A percentile compares a stretch with the other conserved stretches of the same genome.
Conservation (phyloP, 2,888 invertebrate species). For the Ichneumoninae sp. region DNA sequence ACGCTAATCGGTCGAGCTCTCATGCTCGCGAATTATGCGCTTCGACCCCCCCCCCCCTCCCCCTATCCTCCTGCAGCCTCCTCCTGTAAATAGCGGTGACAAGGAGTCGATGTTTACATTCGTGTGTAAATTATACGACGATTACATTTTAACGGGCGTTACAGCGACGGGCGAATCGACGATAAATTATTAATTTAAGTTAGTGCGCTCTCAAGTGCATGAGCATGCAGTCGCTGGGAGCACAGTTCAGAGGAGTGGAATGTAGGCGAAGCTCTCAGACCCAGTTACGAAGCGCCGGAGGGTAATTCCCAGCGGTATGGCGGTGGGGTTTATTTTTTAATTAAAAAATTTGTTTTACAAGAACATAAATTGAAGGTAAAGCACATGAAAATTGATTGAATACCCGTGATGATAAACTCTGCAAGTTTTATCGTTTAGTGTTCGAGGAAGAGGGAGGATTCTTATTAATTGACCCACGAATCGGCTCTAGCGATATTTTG, state of each 20-base stretch:
- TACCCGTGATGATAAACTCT: not conserved
- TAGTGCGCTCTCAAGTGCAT: conserved; percentile 7
- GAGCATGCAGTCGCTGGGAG: not conserved
- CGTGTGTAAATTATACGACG: conserved; percentile 78
- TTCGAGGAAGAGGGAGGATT: not conserved
- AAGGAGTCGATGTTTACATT: conserved; percentile 77
- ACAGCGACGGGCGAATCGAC: conserved; percentile 67
- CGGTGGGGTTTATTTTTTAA: not conserved
- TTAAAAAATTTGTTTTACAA: not conserved
- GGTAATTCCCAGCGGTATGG: not conserved
- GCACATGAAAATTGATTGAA: not conserved
- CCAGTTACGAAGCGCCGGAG: conserved; percentile 7
- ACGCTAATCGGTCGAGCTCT: conserved; percentile 74
- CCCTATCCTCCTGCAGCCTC: not conserved
- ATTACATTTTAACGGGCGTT: conserved; percentile 70
- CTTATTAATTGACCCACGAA: not conserved
- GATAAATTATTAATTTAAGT: conserved; percentile 79
- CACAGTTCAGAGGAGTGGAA: not conserved
- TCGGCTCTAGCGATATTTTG: too few relatives aligned
- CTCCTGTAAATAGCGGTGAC: conserved; percentile 74
- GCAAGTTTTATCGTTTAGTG: not conserved
- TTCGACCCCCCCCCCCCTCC: conserved; percentile 24
- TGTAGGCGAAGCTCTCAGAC: not conserved
- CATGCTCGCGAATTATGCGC: conserved; percentile 75
- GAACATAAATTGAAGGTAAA: not conserved